Conservation (phyloP, 53 echinoderm and acorn worm species). For the Echinarachnius parma region DNA sequence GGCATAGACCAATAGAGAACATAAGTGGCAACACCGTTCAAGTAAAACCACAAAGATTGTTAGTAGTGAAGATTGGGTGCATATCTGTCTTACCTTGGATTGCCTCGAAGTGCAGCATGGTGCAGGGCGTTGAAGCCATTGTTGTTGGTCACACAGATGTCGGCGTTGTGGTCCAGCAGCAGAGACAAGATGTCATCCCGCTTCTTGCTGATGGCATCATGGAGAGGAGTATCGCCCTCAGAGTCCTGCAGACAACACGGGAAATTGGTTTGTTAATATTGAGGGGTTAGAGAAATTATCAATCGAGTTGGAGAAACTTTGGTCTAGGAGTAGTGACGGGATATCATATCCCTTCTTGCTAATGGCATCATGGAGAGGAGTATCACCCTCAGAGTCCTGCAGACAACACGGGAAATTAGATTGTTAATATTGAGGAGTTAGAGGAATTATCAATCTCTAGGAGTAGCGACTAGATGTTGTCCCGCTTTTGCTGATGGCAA, state of each 20-base stretch:
- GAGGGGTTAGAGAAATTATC: too few species aligned
- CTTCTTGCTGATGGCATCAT: conserved; percentile 99
- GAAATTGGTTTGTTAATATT: too few species aligned
- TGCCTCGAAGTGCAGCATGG: conserved; percentile 88
- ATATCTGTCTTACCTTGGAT: conserved; percentile 85
- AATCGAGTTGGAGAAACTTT: conserved; percentile 94
- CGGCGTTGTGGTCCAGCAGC: conserved; percentile 90
- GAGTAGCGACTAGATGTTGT: too few species aligned
- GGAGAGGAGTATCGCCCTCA: conserved; percentile 95
- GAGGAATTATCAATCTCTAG: too few species aligned
- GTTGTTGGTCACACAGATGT: conserved; percentile 99
- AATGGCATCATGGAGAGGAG: conserved; percentile 97
- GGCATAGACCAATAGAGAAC: too few species aligned
- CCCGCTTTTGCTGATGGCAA: too few species aligned
- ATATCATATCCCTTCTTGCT: conserved; percentile 99
- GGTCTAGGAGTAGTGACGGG: conserved; percentile 81
- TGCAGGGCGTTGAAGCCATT: conserved; percentile 94
- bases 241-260: conserved; percentile 63
- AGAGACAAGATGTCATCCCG: conserved; percentile 93
- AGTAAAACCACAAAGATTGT: too few species aligned
- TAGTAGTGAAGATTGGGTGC: too few species aligned
- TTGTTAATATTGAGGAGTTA: too few species aligned
- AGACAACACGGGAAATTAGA: too few species aligned
- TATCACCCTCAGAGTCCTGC: too few species aligned
- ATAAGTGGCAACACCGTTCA: too few species aligned